phyloP scores from a whole-genome alignment of 2,797 vertebrate species.

The Labeo calbasu region DNA sequence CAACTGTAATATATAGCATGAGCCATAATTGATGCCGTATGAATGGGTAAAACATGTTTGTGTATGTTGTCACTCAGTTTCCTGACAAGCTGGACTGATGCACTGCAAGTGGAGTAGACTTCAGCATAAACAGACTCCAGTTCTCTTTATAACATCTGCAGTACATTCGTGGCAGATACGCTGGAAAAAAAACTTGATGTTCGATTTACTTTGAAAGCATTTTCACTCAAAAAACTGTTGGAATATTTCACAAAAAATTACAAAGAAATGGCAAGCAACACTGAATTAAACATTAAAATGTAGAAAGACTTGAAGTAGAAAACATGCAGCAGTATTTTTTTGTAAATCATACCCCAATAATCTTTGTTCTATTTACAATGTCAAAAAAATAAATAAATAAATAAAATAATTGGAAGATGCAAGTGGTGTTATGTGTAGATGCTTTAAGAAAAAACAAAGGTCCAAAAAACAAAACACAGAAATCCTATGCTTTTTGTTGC shows the following conservation, averaged over 20 bases:
- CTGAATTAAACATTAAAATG: too few species aligned
- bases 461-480: not conserved
- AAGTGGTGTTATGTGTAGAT: not conserved
- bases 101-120: not conserved
- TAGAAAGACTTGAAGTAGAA: not conserved
- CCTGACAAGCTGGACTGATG: not conserved
- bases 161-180: not conserved
- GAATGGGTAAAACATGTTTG: not conserved
- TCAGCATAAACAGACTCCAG: not conserved
- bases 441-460: not conserved
- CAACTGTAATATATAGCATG: not conserved
- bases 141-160: not conserved
- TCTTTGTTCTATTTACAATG: not conserved
- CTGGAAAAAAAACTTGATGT: not conserved
- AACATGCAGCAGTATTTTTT: too few species aligned
- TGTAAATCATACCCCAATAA: too few species aligned
- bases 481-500: not conserved
- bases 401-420: not conserved
- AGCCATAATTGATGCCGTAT: not conserved
- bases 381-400: not conserved
- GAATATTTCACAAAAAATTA: not conserved
- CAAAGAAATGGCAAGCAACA: too few species aligned
- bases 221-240: too few species aligned
- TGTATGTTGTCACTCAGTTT: not conserved
- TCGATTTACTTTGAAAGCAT: not conserved